Evolutionary conservation across 2,797 vertebrate species (phyloP).

Genomic region (Centroberyx gerrardi): DNA sequence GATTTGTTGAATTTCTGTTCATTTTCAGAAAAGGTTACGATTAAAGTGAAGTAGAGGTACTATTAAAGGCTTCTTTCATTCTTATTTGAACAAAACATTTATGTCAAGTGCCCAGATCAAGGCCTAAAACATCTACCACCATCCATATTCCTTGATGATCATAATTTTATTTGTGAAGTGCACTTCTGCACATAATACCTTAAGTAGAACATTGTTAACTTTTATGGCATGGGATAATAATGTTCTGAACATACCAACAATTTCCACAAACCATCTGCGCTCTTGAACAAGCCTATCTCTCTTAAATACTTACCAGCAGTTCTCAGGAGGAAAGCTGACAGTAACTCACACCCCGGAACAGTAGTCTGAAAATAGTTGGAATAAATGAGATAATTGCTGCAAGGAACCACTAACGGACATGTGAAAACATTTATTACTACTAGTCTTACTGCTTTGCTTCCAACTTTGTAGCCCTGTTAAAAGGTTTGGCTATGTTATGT

Average conservation of each 20-base stretch:
- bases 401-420: constrained; percentile 27
- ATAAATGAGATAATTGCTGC: constrained; percentile 18
- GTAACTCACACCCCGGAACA: constrained; percentile 6
- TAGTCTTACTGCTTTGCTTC: constrained; percentile 4
- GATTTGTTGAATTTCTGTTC: constrained; percentile 89
- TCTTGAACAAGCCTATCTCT: not conserved
- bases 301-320: not conserved
- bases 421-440: constrained; percentile 36
- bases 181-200: not conserved
- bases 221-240: not conserved
- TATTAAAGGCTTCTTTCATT: constrained; percentile 85
- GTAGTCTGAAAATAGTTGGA: constrained; percentile 16
- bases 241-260: not conserved
- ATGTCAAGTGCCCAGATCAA: constrained; percentile 9
- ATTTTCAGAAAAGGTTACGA: constrained; percentile 87
- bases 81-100: constrained; percentile 76
- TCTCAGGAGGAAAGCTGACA: not conserved
- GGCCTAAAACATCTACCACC: constrained; percentile 9
- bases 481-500: constrained; percentile 12
- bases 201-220: not conserved
- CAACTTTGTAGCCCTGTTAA: constrained; percentile 30
- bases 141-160: not conserved
- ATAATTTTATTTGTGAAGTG: not conserved
- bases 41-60: constrained; percentile 91
- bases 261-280: not conserved